A percentile compares a stretch with the other conserved stretches of the same genome.
These are phyloP conservation scores for Brachymystax lenok DNA, from an alignment of 2,797 vertebrate species.

Conservation along the genomic window DNA sequence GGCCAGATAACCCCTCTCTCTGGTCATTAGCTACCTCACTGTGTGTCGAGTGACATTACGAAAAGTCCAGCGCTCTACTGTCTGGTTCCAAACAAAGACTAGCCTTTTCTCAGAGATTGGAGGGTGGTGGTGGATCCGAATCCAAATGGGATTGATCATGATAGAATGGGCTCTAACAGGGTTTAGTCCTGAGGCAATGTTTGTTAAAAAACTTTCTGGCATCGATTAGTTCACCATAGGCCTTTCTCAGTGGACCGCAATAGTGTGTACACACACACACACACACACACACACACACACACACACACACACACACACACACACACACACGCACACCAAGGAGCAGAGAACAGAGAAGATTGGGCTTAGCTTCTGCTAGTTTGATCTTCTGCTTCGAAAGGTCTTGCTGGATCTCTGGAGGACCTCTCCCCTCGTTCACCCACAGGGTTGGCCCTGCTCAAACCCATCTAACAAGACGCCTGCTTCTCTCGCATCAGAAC, in stretches of 20 bases:
- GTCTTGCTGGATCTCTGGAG: conserved; percentile 22
- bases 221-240: conserved; percentile 27
- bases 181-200: conserved; percentile 21
- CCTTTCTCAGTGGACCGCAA: conserved; percentile 9
- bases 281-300: too few species aligned
- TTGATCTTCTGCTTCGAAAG: conserved; percentile 10
- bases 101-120: neutral
- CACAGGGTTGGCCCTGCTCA: neutral
- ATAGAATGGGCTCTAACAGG: conserved; percentile 26
- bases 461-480: conserved; percentile 17
- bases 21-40: too few species aligned
- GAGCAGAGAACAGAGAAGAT: neutral
- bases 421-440: neutral
- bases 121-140: conserved; percentile 14
- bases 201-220: neutral
- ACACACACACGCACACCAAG: neutral
- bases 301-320: too few species aligned
- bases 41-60: too few species aligned
- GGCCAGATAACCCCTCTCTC: neutral
- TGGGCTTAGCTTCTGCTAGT: neutral
- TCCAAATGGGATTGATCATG: conserved; percentile 12
- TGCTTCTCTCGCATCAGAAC: conserved; percentile 4
- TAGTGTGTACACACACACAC: neutral
- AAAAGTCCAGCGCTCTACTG: too few species aligned
- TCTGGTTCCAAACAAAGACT: too few species aligned